Conservation (phyloP, 2,113 vertebrate species). For the Scomber japonicus region DNA sequence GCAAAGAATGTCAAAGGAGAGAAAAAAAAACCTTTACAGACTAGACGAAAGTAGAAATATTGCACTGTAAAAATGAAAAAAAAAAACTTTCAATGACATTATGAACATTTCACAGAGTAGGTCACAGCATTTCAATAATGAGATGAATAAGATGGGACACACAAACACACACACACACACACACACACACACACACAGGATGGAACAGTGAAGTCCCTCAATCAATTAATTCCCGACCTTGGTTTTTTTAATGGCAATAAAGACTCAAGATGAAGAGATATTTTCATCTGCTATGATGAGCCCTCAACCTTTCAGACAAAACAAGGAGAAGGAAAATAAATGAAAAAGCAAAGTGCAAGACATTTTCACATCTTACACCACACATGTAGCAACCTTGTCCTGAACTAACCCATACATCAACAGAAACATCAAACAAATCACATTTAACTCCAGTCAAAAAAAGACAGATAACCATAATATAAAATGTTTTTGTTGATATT, state of each 20-base stretch:
- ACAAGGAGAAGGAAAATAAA: neutral
- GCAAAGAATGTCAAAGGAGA: neutral
- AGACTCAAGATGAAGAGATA: neutral
- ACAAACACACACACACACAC: neutral
- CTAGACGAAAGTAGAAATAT: neutral
- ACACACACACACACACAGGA: neutral
- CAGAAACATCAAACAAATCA: neutral
- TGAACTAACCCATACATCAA: neutral
- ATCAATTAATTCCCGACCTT: neutral
- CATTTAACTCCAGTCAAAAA: too few relatives aligned
- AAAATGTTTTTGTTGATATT: too few relatives aligned
- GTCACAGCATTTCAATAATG: neutral
- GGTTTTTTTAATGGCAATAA: neutral
- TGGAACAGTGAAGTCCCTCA: neutral
- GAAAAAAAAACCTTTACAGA: neutral
- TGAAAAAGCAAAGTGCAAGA: neutral
- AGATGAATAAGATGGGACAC: slow-evolving; percentile 5
- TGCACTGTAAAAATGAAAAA: neutral
- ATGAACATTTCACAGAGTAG: neutral
- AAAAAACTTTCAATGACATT: neutral
- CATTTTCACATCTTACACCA: neutral
- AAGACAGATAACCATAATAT: too few relatives aligned
- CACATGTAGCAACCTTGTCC: neutral
- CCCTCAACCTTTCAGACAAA: neutral
- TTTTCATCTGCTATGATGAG: slow-evolving; percentile 1